phyloP scores from a whole-genome alignment of 2,113 vertebrate genomes.

The Alosa alosa region DNA sequence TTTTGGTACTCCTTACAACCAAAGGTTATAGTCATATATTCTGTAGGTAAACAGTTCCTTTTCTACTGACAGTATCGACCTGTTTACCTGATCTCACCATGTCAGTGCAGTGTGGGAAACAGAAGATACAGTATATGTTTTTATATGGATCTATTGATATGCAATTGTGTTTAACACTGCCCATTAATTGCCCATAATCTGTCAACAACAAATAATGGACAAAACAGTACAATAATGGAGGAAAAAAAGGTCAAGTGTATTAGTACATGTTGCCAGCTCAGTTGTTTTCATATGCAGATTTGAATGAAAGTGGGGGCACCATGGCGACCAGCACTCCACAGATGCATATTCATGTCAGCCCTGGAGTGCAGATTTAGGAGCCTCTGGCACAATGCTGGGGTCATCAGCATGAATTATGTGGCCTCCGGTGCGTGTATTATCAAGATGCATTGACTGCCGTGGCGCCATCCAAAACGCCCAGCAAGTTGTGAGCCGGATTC shows the following conservation, averaged over 20 bases:
- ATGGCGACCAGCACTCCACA: slow-evolving; percentile 46
- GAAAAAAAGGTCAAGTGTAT: background rate
- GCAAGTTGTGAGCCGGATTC: background rate
- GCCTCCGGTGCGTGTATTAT: slow-evolving; percentile 78
- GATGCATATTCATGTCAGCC: slow-evolving; percentile 75
- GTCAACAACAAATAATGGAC: background rate
- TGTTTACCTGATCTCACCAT: background rate
- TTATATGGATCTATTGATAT: background rate
- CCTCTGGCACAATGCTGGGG: slow-evolving; percentile 76
- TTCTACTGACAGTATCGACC: no score
- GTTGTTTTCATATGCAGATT: background rate
- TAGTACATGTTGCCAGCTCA: background rate
- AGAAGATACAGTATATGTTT: background rate
- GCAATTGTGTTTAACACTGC: background rate
- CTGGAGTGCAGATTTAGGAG: slow-evolving; percentile 76
- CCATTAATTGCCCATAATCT: background rate
- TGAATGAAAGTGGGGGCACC: background rate
- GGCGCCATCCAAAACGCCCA: slow-evolving; percentile 69
- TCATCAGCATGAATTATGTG: slow-evolving; percentile 86
- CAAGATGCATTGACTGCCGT: slow-evolving; percentile 80
- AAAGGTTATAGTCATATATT: no score
- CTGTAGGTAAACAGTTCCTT: no score
- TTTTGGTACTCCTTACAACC: no score
- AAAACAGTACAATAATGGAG: background rate
- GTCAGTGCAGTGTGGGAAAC: background rate